These are phyloP conservation scores for Lapara coniferarum DNA, from an alignment of 2,888 invertebrate genomes.

Conservation along the genomic window DNA sequence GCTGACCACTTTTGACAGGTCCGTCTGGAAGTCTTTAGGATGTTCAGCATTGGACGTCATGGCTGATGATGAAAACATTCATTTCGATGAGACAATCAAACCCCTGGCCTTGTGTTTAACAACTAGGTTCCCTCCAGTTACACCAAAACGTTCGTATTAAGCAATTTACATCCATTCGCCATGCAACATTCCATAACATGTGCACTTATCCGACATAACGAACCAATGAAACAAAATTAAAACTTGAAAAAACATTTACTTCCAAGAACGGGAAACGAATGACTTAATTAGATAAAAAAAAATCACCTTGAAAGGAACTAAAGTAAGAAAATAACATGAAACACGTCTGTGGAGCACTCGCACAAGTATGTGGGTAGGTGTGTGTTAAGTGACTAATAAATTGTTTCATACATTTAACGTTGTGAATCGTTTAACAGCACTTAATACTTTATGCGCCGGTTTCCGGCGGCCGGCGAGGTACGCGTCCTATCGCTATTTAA, in stretches of 20 bases:
- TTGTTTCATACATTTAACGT: slow-evolving; percentile 37
- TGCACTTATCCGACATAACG: neutral
- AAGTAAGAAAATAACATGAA: slow-evolving; percentile 17
- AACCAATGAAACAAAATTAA: neutral
- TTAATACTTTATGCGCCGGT: slow-evolving; percentile 53
- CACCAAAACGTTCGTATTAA: too few species aligned
- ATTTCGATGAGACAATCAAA: too few species aligned
- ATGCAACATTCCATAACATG: neutral
- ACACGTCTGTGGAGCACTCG: slow-evolving; percentile 4
- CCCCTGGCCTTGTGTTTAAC: too few species aligned
- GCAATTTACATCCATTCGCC: neutral
- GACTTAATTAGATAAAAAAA: slow-evolving; percentile 8
- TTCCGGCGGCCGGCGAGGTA: slow-evolving; percentile 46
- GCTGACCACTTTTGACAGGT: too few species aligned
- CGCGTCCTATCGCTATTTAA: slow-evolving; percentile 60
- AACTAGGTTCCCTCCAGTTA: too few species aligned
- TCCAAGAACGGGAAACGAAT: neutral
- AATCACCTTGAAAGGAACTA: slow-evolving; percentile 13
- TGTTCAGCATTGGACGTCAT: too few species aligned
- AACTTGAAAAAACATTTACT: neutral
- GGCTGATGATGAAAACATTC: too few species aligned
- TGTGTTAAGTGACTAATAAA: slow-evolving; percentile 25
- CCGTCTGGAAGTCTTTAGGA: too few species aligned
- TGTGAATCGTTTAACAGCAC: slow-evolving; percentile 45
- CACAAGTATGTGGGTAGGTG: slow-evolving; percentile 13